These are phyloP conservation scores for Novumbra hubbsi DNA, from an alignment of 2,797 vertebrate species.

Conservation along the genomic window DNA sequence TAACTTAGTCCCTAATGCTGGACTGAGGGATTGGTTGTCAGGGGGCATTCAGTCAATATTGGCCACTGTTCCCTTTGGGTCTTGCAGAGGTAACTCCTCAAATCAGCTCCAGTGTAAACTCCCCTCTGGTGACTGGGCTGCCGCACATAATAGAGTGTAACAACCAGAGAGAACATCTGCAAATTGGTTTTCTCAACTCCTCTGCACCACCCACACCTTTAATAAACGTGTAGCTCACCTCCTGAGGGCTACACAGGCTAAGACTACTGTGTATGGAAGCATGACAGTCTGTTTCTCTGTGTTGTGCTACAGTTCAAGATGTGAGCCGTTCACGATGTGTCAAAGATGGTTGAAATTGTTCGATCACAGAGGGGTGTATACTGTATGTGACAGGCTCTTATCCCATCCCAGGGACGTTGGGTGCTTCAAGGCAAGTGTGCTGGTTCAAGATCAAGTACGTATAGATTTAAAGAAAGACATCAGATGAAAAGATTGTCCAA, in stretches of 20 bases:
- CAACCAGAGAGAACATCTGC: slow-evolving; percentile 30
- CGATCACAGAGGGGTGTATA: background rate
- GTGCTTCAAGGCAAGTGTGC: background rate
- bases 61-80: background rate
- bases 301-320: background rate
- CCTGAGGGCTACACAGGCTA: background rate
- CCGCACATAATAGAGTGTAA: slow-evolving; percentile 32
- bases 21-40: background rate
- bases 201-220: background rate
- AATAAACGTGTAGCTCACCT: slow-evolving; percentile 4
- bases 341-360: background rate
- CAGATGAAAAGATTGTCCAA: background rate
- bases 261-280: background rate
- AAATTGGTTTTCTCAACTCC: slow-evolving; percentile 33
- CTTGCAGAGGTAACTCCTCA: background rate
- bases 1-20: no score
- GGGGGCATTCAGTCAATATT: background rate
- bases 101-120: background rate
- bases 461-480: background rate
- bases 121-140: slow-evolving; percentile 26
- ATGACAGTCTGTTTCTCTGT: background rate
- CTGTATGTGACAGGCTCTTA: background rate
- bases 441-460: background rate
- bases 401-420: background rate
- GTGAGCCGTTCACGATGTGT: background rate